Evolutionary conservation across 2,113 vertebrate species (phyloP).

Genomic region (Pteruthius melanotis): DNA sequence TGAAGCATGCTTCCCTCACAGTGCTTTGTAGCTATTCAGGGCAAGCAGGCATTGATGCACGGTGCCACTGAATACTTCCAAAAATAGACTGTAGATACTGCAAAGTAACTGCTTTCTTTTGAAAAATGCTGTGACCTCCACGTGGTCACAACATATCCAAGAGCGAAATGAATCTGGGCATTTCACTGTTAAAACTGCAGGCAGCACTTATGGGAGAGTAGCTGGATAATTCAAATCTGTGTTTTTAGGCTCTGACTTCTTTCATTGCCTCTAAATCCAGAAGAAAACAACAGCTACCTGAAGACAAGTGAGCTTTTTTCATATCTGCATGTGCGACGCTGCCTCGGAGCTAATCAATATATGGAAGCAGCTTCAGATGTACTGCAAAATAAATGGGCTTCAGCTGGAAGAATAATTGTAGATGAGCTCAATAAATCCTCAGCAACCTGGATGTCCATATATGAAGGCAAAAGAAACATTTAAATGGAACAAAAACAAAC

Average conservation of each 20-base stretch:
- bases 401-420: neutral
- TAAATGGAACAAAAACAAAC: neutral
- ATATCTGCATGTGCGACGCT: neutral
- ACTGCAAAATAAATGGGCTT: neutral
- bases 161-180: neutral
- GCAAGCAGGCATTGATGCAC: neutral
- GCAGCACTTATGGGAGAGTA: neutral
- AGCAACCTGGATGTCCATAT: neutral
- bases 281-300: neutral
- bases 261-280: neutral
- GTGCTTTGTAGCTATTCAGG: neutral
- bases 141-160: neutral
- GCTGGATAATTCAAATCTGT: neutral
- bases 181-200: neutral
- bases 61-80: neutral
- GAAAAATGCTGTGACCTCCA: neutral
- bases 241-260: neutral
- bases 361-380: neutral
- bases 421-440: neutral
- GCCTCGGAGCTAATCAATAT: neutral
- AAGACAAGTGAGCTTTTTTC: neutral
- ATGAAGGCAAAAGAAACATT: neutral
- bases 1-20: neutral
- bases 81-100: neutral
- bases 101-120: conserved; percentile 3